Evolutionary conservation across 1,140 invertebrate genomes (phyloP), one percentile per base, ranked within the genome.

Genomic region (Mizuhopecten yessoensis): DNA sequence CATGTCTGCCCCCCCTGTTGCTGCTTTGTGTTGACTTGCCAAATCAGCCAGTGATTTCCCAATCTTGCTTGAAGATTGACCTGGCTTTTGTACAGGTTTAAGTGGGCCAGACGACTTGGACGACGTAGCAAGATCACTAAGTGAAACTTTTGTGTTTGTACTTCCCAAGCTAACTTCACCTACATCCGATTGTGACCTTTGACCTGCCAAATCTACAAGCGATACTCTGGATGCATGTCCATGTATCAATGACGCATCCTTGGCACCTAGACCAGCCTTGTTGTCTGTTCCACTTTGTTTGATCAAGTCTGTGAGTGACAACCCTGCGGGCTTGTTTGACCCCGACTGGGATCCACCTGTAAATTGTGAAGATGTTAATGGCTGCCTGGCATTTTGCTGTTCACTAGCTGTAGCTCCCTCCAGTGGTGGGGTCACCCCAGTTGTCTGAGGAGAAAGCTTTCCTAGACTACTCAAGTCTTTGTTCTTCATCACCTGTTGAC

Each of bases 241-340:
- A n/a, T n/a, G n/a, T n/a, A n/a, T n/a, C n/a, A n/a, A n/a, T 29
- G 20, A 34, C 10, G 34, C 0, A 34, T 20, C 34, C 29, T 34
- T 34, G 17, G 88, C 13, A 20, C 20, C n/a, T 2, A 20, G 34
- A 17, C 34, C 42, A 34, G 29, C 0, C 33, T 57, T 75, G 34
- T 49, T 57, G 10, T 34, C 29, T 2, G 34, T 7, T 75, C 33
- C 1, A 29, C 34, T 89, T 86, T 42, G 29, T 0, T 87, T 89
- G 33, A 86, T 39, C n/a, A 91, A 75, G n/a, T 86, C 91, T 89
- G 91, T 36, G 23, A 91, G 75, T 90, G 91, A 90, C 34, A 49
- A 1, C 10, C 36, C 34, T 57, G 86, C 11, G 34, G 42, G 33
- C n/a, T 88, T 42, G 11, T 86, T 87, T 23, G 34, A 86, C 34